Evolutionary conservation across 1,140 invertebrate species (phyloP), one percentile per base, ranked within the genome.

Genomic region (Reticulitermes speratus): DNA sequence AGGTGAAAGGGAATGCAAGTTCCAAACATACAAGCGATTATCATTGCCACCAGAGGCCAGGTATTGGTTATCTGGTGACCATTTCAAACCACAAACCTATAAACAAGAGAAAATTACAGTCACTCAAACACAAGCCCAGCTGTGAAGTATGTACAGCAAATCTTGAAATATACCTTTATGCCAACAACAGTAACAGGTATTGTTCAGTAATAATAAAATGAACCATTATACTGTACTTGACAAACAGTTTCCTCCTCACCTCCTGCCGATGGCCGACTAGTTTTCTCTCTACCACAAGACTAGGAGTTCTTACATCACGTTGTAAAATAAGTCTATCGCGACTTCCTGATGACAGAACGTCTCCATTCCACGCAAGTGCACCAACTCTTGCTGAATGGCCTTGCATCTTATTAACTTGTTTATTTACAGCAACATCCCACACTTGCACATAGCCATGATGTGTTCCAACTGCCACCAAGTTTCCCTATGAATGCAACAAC

Each of bases 51-150:
- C 99, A 12, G 98, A 99, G 2, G 99, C 99, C 52, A 99, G 92
- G 90, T 98, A 98, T 90, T 99, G 98, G 89, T 98, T 98, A 91
- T 99, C 99, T 0, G 99, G 99, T 23, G 99, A 99, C 99, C 99
- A 99, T 91, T 99, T 99, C 7, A 99, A 91, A 0, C 99, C 99
- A 92, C 99, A 99, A 81, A 96, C 94, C 93, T 94, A 87, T 84
- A 89, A 88, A 69, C 30, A 85, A 83, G 23, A 21, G 59, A 0
- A 84, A 82, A 38, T 87, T 30, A 55, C 19, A 21, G 19, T 21
- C 14, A 44, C 87, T 89, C 44, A 87, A 88, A 75, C 75, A 23
- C 48, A 86, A 21, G 45, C 5, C 86, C 87, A 23, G 25, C 6
- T 3, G 69, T 38, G 6, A 25, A 52, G 25, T 16, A 25, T 14